Conservation (phyloP, 2,113 vertebrate genomes). For the Galemys pyrenaicus region DNA sequence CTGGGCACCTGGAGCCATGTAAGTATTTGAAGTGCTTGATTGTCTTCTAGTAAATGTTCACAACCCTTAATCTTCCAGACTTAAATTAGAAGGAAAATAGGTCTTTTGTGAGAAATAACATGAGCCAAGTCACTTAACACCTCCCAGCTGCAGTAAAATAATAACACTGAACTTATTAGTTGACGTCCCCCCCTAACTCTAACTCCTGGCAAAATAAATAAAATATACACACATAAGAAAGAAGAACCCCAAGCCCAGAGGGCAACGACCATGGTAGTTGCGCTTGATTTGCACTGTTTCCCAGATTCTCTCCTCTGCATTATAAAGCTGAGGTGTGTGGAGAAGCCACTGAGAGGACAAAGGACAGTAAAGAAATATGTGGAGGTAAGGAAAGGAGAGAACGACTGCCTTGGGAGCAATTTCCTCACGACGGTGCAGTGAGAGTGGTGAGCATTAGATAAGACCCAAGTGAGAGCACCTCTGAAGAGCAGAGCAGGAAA, state of each 20-base stretch:
- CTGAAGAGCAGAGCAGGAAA: neutral
- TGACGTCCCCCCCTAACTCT: neutral
- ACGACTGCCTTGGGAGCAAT: neutral
- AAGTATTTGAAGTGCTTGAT: slow-evolving; percentile 13
- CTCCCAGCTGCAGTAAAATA: slow-evolving; percentile 31
- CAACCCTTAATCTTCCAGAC: slow-evolving; percentile 29
- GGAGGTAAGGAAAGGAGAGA: neutral
- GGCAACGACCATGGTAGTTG: neutral
- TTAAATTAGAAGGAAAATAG: slow-evolving; percentile 39
- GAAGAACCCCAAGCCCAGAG: neutral
- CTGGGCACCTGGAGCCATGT: neutral
- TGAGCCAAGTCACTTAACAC: neutral
- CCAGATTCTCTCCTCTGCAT: neutral
- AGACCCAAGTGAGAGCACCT: neutral
- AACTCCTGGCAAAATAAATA: slow-evolving; percentile 37
- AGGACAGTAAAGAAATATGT: neutral
- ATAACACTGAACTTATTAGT: slow-evolving; percentile 17
- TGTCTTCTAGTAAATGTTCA: slow-evolving; percentile 25
- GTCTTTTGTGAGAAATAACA: slow-evolving; percentile 22
- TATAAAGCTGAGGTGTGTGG: neutral
- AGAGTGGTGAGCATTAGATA: neutral
- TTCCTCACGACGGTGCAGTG: neutral
- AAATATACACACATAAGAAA: neutral
- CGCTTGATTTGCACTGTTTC: slow-evolving; percentile 1
- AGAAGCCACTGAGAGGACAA: neutral